Conservation (phyloP, 2,113 vertebrate species). For the Tympanuchus pallidicinctus region DNA sequence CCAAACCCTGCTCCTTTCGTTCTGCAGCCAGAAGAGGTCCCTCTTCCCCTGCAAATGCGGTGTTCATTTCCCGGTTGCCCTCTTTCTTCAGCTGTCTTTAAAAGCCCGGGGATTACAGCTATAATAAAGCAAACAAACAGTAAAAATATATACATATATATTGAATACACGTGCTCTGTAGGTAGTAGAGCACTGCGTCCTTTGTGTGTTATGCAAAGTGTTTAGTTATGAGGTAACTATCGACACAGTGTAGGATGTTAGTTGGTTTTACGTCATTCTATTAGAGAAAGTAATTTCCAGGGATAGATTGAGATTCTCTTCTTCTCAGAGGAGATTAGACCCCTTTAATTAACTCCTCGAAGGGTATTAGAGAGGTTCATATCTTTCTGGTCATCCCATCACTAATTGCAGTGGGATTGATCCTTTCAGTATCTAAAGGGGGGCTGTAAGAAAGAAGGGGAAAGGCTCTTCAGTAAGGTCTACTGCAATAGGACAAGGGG, state of each 20-base stretch:
- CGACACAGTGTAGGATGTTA: fast-evolving
- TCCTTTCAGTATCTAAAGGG: too few relatives aligned
- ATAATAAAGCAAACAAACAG: fast-evolving
- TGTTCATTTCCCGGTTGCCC: fast-evolving
- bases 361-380: neutral
- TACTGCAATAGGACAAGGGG: too few relatives aligned
- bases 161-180: fast-evolving
- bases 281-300: neutral
- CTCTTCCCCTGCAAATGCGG: neutral
- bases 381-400: neutral
- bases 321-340: neutral
- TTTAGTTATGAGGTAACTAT: neutral
- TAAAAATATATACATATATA: fast-evolving
- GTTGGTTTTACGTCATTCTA: neutral
- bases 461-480: too few relatives aligned
- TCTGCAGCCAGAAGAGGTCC: slow-evolving; percentile 13
- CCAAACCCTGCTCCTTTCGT: neutral
- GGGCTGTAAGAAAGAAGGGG: too few relatives aligned
- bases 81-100: fast-evolving
- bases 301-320: neutral
- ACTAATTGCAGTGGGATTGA: neutral
- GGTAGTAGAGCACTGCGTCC: neutral
- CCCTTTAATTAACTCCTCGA: slow-evolving; percentile 11
- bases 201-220: fast-evolving
- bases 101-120: fast-evolving